Evolutionary conservation across 2,888 invertebrate species (phyloP).

Genomic region (Masnerella sp.): DNA sequence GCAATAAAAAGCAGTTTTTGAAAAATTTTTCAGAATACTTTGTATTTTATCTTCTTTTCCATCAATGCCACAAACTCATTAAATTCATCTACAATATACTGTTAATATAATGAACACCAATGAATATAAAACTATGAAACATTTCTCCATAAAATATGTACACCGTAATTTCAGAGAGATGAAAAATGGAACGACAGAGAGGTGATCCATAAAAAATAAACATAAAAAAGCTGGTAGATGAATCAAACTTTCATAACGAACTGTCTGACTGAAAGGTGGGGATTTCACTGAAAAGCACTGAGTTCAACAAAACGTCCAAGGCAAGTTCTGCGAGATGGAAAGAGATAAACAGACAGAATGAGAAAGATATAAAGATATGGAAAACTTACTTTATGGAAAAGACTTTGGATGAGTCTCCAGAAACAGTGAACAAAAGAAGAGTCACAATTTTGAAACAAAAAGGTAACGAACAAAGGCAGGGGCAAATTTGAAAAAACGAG

Average conservation of each 20-base stretch:
- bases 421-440: constrained; percentile 27
- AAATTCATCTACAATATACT: too few species aligned
- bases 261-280: neutral
- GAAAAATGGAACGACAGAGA: too few species aligned
- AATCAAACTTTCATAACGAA: neutral
- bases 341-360: constrained; percentile 15
- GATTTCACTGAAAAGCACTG: constrained; percentile 7
- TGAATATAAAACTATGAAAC: too few species aligned
- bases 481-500: neutral
- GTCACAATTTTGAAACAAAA: constrained; percentile 7
- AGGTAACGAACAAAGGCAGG: neutral
- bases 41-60: too few species aligned
- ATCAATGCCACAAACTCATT: too few species aligned
- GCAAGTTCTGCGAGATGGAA: constrained; percentile 7
- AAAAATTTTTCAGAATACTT: too few species aligned
- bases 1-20: too few species aligned
- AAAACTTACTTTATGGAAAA: constrained; percentile 45
- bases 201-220: too few species aligned
- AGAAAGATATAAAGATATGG: constrained; percentile 9
- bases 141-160: too few species aligned
- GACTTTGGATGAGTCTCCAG: constrained; percentile 59
- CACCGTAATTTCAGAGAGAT: too few species aligned
- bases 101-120: too few species aligned
- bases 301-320: constrained; percentile 13
- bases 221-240: neutral